Evolutionary conservation across 1,140 invertebrate species (phyloP), one percentile per base, ranked within the genome.

Genomic region (Colletes gigas): DNA sequence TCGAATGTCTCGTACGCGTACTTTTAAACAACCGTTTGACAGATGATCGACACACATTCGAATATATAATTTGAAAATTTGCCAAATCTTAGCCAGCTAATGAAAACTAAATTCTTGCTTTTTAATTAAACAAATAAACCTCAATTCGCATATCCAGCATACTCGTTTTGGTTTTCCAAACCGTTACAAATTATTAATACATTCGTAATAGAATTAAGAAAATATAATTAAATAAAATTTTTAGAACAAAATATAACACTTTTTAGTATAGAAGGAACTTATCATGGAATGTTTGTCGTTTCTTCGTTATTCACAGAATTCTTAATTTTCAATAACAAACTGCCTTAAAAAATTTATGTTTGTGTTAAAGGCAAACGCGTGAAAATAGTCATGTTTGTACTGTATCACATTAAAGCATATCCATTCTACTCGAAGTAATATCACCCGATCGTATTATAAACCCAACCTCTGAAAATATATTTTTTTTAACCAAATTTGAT

Each of bases 201-300:
- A 14, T 3, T 74, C 62, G 3, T 30, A 15, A 19, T 7, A 71
- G 4, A 30, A 47, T 21, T 5, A 52, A 52, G 14, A 63, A 9
- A 47, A 74, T 41, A 6, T 0, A 52, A 12, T 3, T 39, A 19
- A 9, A 59, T 19, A 60, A 60, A 44, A 44, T 15, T 15, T 15
- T 10, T 41, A 14, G 44, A 1, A 65, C 30, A 8, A 69, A 44
- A 57, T 19, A 57, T 65, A 8, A 65, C 17, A 74, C 3, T 6
- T 63, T 63, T 50, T 62, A 10, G 41, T 10, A 68, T 15, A 81
- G 44, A 65, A 65, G 47, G n/a, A 77, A 2, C 15, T 52, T 10
- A 3, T 70, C 19, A 41, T 78, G 55, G 75, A 78, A 78, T 78
- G 75, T 52, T 62, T 41, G 4, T 60, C 50, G 5, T 17, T 5